Evolutionary conservation across 2,797 vertebrate species (phyloP).

Genomic region (Ibycter americanus): DNA sequence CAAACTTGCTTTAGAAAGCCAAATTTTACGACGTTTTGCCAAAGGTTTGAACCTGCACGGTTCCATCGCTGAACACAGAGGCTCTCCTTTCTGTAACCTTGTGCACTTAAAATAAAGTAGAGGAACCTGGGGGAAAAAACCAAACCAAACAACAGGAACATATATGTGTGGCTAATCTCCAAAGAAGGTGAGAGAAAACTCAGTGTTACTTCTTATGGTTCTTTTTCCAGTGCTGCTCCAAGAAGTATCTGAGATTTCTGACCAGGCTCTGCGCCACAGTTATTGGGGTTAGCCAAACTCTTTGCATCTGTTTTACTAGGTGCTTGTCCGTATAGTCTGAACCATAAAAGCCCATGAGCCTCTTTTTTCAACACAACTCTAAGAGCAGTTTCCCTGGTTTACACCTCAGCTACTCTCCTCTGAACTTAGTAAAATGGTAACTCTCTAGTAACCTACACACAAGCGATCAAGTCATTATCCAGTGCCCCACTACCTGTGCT

Average conservation of each 20-base stretch:
- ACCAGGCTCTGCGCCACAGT: not conserved
- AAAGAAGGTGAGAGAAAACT: not conserved
- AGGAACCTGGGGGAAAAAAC: not conserved
- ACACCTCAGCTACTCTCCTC: not conserved
- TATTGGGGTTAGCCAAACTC: not conserved
- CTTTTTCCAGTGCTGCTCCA: not conserved
- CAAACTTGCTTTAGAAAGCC: not conserved
- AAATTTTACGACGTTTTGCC: not conserved
- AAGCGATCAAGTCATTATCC: not conserved
- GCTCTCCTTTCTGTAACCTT: not conserved
- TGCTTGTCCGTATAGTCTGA: conserved; percentile 4
- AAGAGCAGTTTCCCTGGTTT: not conserved
- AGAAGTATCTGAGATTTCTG: not conserved
- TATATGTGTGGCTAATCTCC: not conserved
- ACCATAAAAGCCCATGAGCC: not conserved
- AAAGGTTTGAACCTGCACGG: not conserved
- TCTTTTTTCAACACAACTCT: not conserved
- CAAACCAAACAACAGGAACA: not conserved
- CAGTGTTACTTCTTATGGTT: not conserved
- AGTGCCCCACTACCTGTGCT: not conserved
- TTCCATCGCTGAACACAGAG: not conserved
- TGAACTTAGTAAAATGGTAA: not conserved
- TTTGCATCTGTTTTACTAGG: not conserved
- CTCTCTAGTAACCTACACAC: not conserved
- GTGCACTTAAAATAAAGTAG: not conserved